These are phyloP conservation scores for Lindbergichthys nudifrons DNA, from an alignment of 2,797 vertebrate species.

Conservation along the genomic window DNA sequence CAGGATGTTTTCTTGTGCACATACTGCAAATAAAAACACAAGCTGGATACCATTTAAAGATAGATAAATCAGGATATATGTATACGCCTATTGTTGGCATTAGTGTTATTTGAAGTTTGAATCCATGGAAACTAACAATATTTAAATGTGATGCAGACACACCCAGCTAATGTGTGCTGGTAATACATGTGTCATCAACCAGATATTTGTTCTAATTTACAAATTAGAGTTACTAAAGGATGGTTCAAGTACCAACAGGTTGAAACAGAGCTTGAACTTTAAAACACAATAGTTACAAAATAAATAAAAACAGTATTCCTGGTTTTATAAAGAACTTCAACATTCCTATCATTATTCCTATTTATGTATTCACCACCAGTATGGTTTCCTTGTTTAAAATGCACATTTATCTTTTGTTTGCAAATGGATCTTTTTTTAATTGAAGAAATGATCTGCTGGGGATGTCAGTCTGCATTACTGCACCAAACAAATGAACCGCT, in stretches of 20 bases:
- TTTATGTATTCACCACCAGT: neutral
- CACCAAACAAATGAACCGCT: neutral
- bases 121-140: neutral
- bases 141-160: neutral
- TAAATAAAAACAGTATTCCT: too few relatives aligned
- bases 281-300: neutral
- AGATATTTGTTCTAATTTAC: neutral
- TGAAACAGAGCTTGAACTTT: neutral
- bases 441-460: neutral
- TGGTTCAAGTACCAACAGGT: neutral
- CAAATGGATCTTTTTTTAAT: conserved; percentile 8
- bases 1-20: neutral
- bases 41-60: neutral
- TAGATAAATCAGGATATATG: neutral
- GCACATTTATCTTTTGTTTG: neutral
- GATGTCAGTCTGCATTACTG: neutral
- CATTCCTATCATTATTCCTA: too few relatives aligned
- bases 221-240: neutral
- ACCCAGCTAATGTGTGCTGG: neutral
- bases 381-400: neutral
- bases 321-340: too few relatives aligned
- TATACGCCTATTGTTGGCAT: neutral
- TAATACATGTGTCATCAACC: neutral
- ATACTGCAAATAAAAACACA: neutral
- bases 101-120: neutral